phyloP scores from a whole-genome alignment of 2,888 invertebrate species.

The Esperia sulphurella region DNA sequence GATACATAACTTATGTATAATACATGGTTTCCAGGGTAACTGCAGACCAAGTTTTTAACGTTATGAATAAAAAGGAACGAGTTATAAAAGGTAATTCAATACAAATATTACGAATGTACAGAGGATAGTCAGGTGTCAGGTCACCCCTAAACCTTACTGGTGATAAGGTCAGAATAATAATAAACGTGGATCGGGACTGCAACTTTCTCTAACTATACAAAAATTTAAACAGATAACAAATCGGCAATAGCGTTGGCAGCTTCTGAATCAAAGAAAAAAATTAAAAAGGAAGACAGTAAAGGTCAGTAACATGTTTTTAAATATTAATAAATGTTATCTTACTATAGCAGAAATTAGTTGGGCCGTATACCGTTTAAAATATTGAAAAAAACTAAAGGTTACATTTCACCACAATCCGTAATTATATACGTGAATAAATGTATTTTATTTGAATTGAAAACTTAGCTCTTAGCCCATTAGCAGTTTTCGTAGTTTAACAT shows the following conservation, averaged over 20 bases:
- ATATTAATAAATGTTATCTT: neutral
- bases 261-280: conserved; percentile 54
- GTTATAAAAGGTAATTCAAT: neutral
- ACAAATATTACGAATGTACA: no score
- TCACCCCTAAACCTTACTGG: neutral
- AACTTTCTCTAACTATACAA: no score
- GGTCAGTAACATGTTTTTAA: conserved; percentile 27
- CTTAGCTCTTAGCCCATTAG: no score
- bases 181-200: no score
- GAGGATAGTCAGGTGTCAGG: no score
- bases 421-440: no score
- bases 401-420: neutral
- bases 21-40: neutral
- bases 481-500: neutral
- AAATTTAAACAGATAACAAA: conserved; percentile 30
- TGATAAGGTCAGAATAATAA: neutral
- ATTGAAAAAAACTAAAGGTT: no score
- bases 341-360: no score
- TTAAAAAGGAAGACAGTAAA: conserved; percentile 55
- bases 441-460: no score
- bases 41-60: neutral
- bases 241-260: conserved; percentile 30
- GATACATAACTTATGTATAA: no score
- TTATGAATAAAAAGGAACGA: neutral
- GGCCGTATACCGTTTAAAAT: no score